Evolutionary conservation across 2,113 vertebrate genomes (phyloP).

Genomic region (Empidonax traillii): DNA sequence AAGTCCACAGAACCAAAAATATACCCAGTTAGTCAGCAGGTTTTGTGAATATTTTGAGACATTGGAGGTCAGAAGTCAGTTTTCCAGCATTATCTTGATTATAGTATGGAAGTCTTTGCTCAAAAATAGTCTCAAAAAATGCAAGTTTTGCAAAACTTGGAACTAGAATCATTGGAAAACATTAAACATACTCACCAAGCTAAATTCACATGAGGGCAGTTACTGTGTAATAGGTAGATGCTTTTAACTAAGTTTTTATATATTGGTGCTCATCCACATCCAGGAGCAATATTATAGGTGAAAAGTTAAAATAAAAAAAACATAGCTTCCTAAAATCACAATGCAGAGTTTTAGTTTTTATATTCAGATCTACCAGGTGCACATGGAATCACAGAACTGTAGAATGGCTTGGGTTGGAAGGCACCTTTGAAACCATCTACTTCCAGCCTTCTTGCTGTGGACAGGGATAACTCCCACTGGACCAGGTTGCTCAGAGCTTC

Average conservation of each 20-base stretch:
- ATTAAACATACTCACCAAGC: background rate
- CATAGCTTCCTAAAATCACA: background rate
- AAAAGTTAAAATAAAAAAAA: slow-evolving; percentile 32
- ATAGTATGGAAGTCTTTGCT: slow-evolving; percentile 15
- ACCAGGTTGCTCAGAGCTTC: background rate
- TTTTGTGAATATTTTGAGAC: slow-evolving; percentile 39
- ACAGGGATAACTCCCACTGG: background rate
- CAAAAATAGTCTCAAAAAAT: slow-evolving; percentile 38
- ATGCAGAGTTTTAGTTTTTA: background rate
- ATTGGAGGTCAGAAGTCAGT: slow-evolving; percentile 34
- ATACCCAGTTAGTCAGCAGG: slow-evolving; percentile 12
- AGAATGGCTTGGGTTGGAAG: background rate
- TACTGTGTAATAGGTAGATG: background rate
- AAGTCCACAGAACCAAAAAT: slow-evolving; percentile 36
- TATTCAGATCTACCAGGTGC: background rate
- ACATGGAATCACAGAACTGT: background rate
- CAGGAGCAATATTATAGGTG: background rate
- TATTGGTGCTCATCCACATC: background rate
- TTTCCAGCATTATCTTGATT: slow-evolving; percentile 12
- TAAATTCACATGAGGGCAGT: slow-evolving; percentile 4
- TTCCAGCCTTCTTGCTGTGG: background rate
- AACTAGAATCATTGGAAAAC: slow-evolving; percentile 12
- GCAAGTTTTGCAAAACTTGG: slow-evolving; percentile 26
- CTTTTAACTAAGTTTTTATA: slow-evolving; percentile 15
- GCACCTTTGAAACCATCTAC: background rate